These are phyloP conservation scores for Acholoe squamosa DNA, from an alignment of 2,888 invertebrate genomes.

Conservation along the genomic window DNA sequence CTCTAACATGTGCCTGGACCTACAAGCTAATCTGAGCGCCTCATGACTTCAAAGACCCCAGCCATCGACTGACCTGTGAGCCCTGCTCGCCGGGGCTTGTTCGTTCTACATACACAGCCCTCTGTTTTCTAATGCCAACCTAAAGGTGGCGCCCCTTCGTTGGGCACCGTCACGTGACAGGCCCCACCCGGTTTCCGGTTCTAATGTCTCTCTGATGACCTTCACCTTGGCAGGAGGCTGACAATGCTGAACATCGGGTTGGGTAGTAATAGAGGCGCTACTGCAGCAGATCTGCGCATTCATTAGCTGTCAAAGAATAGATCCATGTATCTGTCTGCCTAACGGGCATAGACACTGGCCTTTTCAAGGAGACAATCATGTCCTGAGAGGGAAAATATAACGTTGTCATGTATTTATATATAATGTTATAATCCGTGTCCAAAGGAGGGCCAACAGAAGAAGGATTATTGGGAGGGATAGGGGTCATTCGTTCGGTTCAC, in stretches of 20 bases:
- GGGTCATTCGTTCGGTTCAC: too few relatives aligned
- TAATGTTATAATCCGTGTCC: too few relatives aligned
- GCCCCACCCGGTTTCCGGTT: not conserved
- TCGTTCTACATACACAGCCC: not conserved
- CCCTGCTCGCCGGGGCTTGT: not conserved
- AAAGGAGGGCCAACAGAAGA: too few relatives aligned
- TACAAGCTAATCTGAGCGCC: not conserved
- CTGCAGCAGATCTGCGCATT: not conserved
- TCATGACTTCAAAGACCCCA: not conserved
- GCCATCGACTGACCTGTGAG: not conserved
- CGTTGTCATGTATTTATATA: too few relatives aligned
- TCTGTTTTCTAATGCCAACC: constrained; percentile 7
- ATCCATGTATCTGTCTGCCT: not conserved
- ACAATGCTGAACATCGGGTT: not conserved
- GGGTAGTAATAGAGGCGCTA: not conserved
- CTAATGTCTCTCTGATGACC: constrained; percentile 31
- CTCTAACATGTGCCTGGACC: not conserved
- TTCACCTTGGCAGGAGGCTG: constrained; percentile 28
- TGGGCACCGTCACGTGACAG: constrained; percentile 28
- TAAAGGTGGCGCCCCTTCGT: constrained; percentile 16
- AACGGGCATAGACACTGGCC: not conserved
- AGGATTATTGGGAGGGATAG: too few relatives aligned
- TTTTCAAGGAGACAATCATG: not conserved
- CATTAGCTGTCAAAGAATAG: not conserved
- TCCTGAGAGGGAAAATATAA: not conserved